phyloP scores from a whole-genome alignment of 1,140 invertebrate species.

The Penaeus indicus region DNA sequence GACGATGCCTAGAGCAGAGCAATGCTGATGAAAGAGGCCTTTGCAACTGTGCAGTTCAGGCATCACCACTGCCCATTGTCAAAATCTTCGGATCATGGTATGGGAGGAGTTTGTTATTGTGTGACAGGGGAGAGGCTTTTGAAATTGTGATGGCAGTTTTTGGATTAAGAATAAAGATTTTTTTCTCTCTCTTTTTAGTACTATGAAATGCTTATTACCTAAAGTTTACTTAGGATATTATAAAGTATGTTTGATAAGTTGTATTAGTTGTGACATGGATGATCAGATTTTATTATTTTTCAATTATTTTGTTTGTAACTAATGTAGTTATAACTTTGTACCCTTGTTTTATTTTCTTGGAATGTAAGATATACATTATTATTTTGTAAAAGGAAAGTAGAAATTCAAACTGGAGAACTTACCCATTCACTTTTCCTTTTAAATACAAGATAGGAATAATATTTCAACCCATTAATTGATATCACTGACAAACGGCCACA shows the following conservation, averaged over 20 bases:
- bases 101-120: not conserved
- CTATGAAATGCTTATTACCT: not conserved
- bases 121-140: not conserved
- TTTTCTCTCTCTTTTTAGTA: not conserved
- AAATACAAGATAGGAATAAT: too few relatives aligned
- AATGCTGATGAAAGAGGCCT: constrained; percentile 51
- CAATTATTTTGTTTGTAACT: too few relatives aligned
- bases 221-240: not conserved
- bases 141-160: not conserved
- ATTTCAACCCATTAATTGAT: too few relatives aligned
- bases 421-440: too few relatives aligned
- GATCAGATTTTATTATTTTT: too few relatives aligned
- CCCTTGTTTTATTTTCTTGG: too few relatives aligned
- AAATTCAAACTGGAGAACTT: too few relatives aligned
- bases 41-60: constrained; percentile 38
- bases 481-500: constrained; percentile 3
- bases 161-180: not conserved
- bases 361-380: too few relatives aligned
- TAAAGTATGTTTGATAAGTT: not conserved
- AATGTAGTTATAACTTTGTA: too few relatives aligned
- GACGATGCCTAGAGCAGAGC: constrained; percentile 41
- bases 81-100: constrained; percentile 44
- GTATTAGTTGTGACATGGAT: too few relatives aligned
- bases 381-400: too few relatives aligned
- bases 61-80: constrained; percentile 23